These are phyloP conservation scores for Xestia ashworthii DNA, from an alignment of 2,888 invertebrate species.

Conservation along the genomic window DNA sequence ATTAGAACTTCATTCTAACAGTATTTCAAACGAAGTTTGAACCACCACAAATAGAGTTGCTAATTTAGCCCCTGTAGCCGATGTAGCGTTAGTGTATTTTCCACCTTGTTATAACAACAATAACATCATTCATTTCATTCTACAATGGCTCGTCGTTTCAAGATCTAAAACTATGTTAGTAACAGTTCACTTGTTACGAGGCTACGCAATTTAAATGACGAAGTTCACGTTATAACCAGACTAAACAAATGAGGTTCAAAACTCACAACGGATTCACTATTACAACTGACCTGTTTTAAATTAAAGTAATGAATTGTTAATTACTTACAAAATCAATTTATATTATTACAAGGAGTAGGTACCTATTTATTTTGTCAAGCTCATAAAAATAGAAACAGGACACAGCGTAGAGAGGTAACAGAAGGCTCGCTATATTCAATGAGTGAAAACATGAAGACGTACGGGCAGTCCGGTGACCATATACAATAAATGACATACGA, in stretches of 20 bases:
- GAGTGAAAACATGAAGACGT: neutral
- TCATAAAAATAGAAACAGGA: constrained; percentile 23
- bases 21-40: too few relatives aligned
- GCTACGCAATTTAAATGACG: too few relatives aligned
- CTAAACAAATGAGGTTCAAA: neutral
- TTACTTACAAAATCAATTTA: constrained; percentile 35
- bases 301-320: neutral
- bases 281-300: neutral
- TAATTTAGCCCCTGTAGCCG: too few relatives aligned
- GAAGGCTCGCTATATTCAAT: neutral
- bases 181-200: too few relatives aligned
- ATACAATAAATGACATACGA: neutral
- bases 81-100: too few relatives aligned
- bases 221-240: neutral
- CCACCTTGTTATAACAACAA: too few relatives aligned
- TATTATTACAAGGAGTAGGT: neutral
- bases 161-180: too few relatives aligned
- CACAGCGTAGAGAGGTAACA: neutral
- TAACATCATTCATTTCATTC: too few relatives aligned
- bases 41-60: too few relatives aligned
- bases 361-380: constrained; percentile 10
- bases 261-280: neutral
- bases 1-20: too few relatives aligned
- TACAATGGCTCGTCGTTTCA: too few relatives aligned
- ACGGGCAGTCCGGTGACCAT: neutral